Base-by-base conservation (phyloP, 2,797 vertebrate species). In the Bufotes viridis region DNA sequence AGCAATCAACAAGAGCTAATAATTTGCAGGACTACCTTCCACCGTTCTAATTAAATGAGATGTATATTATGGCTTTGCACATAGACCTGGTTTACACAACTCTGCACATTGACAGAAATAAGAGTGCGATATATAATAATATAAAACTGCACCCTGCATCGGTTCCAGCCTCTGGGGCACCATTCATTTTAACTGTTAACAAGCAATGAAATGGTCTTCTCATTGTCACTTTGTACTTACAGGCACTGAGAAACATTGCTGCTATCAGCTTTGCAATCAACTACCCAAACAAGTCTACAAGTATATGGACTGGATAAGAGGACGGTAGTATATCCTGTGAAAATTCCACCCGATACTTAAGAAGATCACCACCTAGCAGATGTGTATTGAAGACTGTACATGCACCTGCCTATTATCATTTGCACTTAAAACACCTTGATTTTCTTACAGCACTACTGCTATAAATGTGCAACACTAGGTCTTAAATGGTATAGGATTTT, bases 241-340 rank as follows among this genome's bases (percentile, higher is more conserved):
- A 99, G 98, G 98, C 97, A 90, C 95, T 99, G 94, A 98, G 96
- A 95, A 99, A 99, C 95, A 97, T 99, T 87, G 97, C 97, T 90
- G 98, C 98, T 93, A 98, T 99, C 96, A 99, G 98, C 94, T 95
- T 99, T 94, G 97, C 98, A 90, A 99, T 99, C 96, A 97, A 97
- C 96, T 98, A 99, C 90, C 96, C 97, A 55, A 99, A 99, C 96
- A 99, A 98, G 96, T 98, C 97, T 29, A 99, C 98, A 84, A 95
- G 94, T 93, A 95, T 97, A 88, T 96, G 98, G 96, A 96, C 96
- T 92, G 92, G 95, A 92, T 96, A 95, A 89, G 72, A 63, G 6
- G 57, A n/a, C 15, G 12, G 34, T n/a, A 7, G 84, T 51, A 85
- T 86, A 74, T 20, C 58, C 6, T 78, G n/a, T 86, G 80, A 72